Evolutionary conservation across 2,888 invertebrate species (phyloP).

Genomic region (Thera obeliscata): DNA sequence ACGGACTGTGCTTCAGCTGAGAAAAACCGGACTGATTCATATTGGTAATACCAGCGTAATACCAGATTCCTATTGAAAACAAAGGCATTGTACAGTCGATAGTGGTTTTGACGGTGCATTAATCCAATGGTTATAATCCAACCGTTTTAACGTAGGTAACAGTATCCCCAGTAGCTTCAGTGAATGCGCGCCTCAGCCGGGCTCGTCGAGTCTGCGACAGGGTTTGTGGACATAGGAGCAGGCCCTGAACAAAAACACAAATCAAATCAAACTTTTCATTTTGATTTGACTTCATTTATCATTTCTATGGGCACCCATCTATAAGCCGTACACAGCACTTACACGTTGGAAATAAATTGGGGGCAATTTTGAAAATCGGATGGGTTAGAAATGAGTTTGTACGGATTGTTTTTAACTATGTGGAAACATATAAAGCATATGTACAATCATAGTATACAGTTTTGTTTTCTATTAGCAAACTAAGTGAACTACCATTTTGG

Average conservation of each 20-base stretch:
- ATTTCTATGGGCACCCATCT: constrained; percentile 56
- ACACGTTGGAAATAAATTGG: constrained; percentile 51
- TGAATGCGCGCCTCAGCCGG: constrained; percentile 94
- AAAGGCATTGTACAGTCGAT: constrained; percentile 71
- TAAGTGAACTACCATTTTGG: constrained; percentile 1
- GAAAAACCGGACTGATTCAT: not conserved
- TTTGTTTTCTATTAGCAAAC: constrained; percentile 11
- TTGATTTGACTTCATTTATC: constrained; percentile 66
- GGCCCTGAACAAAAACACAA: constrained; percentile 87
- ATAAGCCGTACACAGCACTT: constrained; percentile 78
- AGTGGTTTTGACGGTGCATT: constrained; percentile 67
- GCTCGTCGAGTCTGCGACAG: constrained; percentile 94
- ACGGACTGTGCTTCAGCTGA: not conserved
- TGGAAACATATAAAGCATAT: constrained; percentile 27
- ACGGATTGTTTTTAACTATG: not conserved
- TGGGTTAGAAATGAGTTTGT: constrained; percentile 13
- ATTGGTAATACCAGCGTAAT: constrained; percentile 2
- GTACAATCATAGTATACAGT: constrained; percentile 6
- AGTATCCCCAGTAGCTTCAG: constrained; percentile 94
- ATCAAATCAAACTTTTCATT: constrained; percentile 65
- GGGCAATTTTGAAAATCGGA: constrained; percentile 35
- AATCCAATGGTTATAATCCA: constrained; percentile 77
- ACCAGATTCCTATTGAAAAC: not conserved
- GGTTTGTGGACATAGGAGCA: constrained; percentile 95
- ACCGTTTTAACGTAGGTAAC: constrained; percentile 95